phyloP scores from a whole-genome alignment of 2,113 vertebrate genomes.

The Xenopus tropicalis region DNA sequence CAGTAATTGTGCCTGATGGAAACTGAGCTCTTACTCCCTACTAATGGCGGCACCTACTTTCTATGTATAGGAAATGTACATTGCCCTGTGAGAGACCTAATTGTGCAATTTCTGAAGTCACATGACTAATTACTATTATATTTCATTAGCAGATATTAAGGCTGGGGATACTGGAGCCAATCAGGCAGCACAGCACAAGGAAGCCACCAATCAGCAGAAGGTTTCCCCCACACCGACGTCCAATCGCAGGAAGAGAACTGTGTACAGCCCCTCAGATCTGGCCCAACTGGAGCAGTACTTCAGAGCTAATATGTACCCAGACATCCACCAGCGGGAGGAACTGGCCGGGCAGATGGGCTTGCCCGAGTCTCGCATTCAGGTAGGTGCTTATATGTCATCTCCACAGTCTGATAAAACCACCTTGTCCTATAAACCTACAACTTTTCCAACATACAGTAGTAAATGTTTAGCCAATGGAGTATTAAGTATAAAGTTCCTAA shows the following conservation, averaged over 20 bases:
- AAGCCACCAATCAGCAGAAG: not conserved
- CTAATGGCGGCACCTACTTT: no score
- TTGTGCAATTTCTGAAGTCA: no score
- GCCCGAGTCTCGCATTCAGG: constrained; percentile 87
- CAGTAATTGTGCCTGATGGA: no score
- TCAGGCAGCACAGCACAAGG: not conserved
- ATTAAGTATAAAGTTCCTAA: not conserved
- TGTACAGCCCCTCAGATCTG: constrained; percentile 81
- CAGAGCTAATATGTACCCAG: constrained; percentile 79
- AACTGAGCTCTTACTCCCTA: no score
- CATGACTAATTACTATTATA: no score
- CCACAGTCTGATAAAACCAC: no score
- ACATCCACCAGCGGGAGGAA: constrained; percentile 80
- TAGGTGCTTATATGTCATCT: constrained; percentile 46
- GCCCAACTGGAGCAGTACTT: constrained; percentile 83
- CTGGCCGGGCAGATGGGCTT: constrained; percentile 80
- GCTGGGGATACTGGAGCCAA: not conserved
- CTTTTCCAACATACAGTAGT: no score
- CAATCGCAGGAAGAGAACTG: constrained; percentile 83
- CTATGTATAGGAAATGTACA: no score
- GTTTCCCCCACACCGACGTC: constrained; percentile 44
- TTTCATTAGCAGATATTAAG: no score
- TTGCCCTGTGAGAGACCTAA: no score
- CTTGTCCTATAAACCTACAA: no score
- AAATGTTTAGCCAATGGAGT: no score